Base-by-base conservation (phyloP, 2,113 vertebrate genomes). In the Phylloscopus trochilus region DNA sequence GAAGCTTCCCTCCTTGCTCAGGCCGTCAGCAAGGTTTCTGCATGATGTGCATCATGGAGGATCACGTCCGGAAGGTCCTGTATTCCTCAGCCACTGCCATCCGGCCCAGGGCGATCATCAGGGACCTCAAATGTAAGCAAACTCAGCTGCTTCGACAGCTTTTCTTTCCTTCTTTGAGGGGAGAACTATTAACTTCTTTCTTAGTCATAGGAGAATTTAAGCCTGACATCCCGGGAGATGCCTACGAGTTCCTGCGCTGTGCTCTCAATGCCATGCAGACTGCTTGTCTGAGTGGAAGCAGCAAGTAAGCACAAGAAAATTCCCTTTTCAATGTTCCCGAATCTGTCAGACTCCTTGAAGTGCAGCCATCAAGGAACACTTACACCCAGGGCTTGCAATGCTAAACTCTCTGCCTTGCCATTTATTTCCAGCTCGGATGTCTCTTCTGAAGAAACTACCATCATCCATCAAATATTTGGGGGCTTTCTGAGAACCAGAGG, bases 1-100 rank as follows among this genome's bases (percentile, higher is more conserved):
- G 83, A 7, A 49, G n/a, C 27, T 78, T 68, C 41, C 1, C 64
- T 53, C 80, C 26, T 26, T 26, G 20, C 97, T 47, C 92, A 99
- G 99, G 99, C 97, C 97, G 94, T 2, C 98, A 98, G 76, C 97
- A 98, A 59, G 99, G 98, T 10, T 99, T 99, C 96, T 99, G 99
- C 96, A 99, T 99, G 98, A 98, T 99, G 99, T 99, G 99, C 86
- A 98, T 97, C 46, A 99, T 99, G 99, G 99, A 99, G 86, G 98
- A 97, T 31, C 99, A 99, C 15, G 97, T 99, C 46, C 98, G 97
- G 80, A 98, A 99, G 92, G 98, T 98, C 35, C 98, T 99, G 90
- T 98, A 97, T 37, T 99, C 99, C 94, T 98, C 98, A 72, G 99
- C 98, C 76, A 98, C 97, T 19, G 98, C 98, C 76, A 98, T 99